A percentile compares a stretch with the other conserved stretches of the same genome.
Evolutionary conservation across 1,140 invertebrate species (phyloP).

Genomic region (Papilio polytes): DNA sequence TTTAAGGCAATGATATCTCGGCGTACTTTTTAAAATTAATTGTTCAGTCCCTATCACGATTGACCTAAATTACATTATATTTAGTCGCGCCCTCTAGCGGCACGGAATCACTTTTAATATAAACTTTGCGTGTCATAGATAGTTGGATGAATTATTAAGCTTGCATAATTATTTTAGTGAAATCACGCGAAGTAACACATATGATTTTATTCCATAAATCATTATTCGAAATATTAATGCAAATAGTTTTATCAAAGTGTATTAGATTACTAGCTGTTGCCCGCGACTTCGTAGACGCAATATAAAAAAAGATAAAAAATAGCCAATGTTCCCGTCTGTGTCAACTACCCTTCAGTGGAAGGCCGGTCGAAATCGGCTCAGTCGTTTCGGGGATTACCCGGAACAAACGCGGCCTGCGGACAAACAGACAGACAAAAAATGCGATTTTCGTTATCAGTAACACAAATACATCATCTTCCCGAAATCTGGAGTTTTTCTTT

Average conservation of each 20-base stretch:
- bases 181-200: neutral
- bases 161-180: neutral
- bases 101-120: slow-evolving; percentile 11
- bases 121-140: neutral
- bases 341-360: too few relatives aligned
- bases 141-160: neutral
- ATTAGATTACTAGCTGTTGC: neutral
- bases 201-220: neutral
- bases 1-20: neutral
- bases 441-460: too few relatives aligned
- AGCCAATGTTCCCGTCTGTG: too few relatives aligned
- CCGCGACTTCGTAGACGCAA: too few relatives aligned
- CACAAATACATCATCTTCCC: too few relatives aligned
- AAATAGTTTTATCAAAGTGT: too few relatives aligned
- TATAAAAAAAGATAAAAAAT: neutral
- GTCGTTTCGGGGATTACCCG: too few relatives aligned
- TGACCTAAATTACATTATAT: slow-evolving; percentile 4
- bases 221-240: too few relatives aligned
- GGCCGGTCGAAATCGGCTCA: too few relatives aligned
- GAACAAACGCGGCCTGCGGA: too few relatives aligned
- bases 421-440: too few relatives aligned
- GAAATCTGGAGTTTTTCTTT: too few relatives aligned
- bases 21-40: neutral
- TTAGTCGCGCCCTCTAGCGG: neutral
- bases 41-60: neutral